Conservation (phyloP, 2,797 vertebrate species). For the Pyrocephalus nanus region DNA sequence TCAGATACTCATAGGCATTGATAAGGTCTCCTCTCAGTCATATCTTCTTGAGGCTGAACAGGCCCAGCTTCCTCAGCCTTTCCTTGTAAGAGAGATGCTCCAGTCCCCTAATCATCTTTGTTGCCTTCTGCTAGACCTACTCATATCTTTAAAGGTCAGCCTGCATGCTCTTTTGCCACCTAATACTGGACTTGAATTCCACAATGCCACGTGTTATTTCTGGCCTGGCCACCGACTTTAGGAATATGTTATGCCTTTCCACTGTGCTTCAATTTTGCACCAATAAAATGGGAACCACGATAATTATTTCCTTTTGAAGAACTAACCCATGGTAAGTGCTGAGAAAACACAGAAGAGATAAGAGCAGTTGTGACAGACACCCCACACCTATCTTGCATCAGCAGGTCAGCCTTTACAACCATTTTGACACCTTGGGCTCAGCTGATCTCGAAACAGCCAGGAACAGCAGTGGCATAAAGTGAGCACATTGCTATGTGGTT, state of each 20-base stretch:
- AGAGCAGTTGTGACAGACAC: not conserved
- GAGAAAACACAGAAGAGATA: not conserved
- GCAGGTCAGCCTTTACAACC: not conserved
- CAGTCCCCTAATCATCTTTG: too few species aligned
- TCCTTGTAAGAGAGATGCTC: not conserved
- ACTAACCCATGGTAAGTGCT: not conserved
- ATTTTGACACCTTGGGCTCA: not conserved
- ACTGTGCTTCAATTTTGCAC: not conserved
- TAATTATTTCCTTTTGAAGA: not conserved
- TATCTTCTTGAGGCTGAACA: not conserved
- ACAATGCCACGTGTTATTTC: not conserved
- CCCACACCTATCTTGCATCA: not conserved
- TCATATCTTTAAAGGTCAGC: not conserved
- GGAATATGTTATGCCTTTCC: not conserved
- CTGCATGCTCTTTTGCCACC: not conserved
- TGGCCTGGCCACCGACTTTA: not conserved
- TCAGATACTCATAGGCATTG: not conserved
- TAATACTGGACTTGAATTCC: not conserved
- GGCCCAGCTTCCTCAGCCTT: not conserved
- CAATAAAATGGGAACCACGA: not conserved
- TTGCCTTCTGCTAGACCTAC: not conserved
- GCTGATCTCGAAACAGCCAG: not conserved
- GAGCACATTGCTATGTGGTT: rapidly evolving
- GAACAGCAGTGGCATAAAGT: not conserved
- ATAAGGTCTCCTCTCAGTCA: not conserved